Evolutionary conservation across 92 coral and sea anemone genomes (phyloP).

Genomic region (Isaurus tuberculatus): DNA sequence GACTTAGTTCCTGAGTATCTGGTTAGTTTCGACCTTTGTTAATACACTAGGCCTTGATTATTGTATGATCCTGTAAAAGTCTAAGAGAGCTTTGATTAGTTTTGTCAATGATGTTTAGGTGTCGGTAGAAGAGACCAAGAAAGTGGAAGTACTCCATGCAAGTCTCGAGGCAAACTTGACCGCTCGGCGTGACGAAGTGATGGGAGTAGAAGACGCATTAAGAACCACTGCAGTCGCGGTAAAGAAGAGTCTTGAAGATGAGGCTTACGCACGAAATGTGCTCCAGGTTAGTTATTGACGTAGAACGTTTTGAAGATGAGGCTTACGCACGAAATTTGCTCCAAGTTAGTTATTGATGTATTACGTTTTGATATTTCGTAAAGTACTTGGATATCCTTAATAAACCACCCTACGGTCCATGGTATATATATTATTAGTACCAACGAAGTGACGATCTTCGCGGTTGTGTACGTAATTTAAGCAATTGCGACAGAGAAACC

Average conservation of each 20-base stretch:
- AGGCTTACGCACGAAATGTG: slow-evolving; percentile 91
- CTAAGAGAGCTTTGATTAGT: too few relatives aligned
- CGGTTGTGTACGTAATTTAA: too few relatives aligned
- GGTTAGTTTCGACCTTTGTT: too few relatives aligned
- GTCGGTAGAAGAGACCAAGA: slow-evolving; percentile 85
- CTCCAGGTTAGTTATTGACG: slow-evolving; percentile 91
- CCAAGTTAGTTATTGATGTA: slow-evolving; percentile 90
- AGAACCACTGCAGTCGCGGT: slow-evolving; percentile 83
- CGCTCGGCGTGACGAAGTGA: slow-evolving; percentile 68
- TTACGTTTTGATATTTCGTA: too few relatives aligned
- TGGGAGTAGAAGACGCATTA: slow-evolving; percentile 86
- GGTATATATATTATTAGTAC: too few relatives aligned
- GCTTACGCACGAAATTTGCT: slow-evolving; percentile 91
- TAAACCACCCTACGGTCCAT: too few relatives aligned
- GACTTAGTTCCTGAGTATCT: too few relatives aligned
- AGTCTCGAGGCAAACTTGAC: slow-evolving; percentile 62
- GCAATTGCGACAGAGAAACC: too few relatives aligned
- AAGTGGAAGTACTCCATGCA: slow-evolving; percentile 74
- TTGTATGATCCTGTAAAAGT: neutral
- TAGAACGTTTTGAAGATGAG: slow-evolving; percentile 91
- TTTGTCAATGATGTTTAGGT: slow-evolving; percentile 55
- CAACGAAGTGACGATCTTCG: too few relatives aligned
- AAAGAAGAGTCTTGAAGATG: slow-evolving; percentile 89
- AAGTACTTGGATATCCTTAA: too few relatives aligned
- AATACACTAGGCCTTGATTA: neutral